Base-by-base conservation (phyloP, 2,888 invertebrate genomes). In the Philonicus albiceps region DNA sequence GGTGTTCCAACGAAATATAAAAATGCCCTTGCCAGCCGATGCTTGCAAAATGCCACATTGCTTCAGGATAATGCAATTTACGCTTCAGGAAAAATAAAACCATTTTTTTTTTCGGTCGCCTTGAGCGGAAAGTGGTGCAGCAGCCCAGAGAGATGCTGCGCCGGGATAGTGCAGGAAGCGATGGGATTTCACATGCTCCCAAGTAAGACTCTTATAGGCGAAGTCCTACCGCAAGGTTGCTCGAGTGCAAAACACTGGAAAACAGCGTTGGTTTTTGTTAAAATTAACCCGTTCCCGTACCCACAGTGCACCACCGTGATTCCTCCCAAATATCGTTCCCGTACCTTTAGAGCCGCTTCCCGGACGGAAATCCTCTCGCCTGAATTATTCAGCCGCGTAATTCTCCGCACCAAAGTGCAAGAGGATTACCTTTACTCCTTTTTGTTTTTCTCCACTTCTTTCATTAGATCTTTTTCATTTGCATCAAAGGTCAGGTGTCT, bases 1-100 rank as follows among this genome's bases (percentile, higher is more conserved):
- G 19, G 8, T 2, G 8, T 11, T 22, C 4, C 8, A 22, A 13
- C 27, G 3, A 64, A 64, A 64, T 64, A 64, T 64, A 27, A 64
- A 64, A 19, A 22, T 11, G 11, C 64, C 64, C 64, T 22, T 64
- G 22, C 64, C 64, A 64, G 7, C 27, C 27, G 27, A 64, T 64
- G 64, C 43, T 78, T 49, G 27, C 22, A 34, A 78, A 78, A 78
- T 78, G 49, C 64, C 64, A 78, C 49, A 49, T 53, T 22, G 16
- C 49, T 78, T 49, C 49, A 30, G 78, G 22, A 78, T 78, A 78
- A 78, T 78, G 78, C 49, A 22, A 49, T 78, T 49, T 49, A 78
- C 49, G 49, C 11, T 78, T 11, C 13, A 11, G 78, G 27, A 49
- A 78, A 30, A 78, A 78, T 49, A 49, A 49, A 43, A 7, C n/a